phyloP scores from a whole-genome alignment of 2,797 vertebrate species.

The Phrynocephalus forsythii region DNA sequence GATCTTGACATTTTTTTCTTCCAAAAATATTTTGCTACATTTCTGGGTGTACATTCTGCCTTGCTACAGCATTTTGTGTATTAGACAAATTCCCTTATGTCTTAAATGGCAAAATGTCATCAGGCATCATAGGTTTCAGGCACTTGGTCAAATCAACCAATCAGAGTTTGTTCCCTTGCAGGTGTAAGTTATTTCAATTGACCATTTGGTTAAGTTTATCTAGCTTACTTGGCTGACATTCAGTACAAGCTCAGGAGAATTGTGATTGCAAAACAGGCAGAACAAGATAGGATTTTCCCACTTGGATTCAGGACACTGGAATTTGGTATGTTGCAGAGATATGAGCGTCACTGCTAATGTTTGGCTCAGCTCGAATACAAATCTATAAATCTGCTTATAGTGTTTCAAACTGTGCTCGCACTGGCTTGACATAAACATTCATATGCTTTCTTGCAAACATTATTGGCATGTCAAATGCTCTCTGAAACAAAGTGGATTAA shows the following conservation, averaged over 20 bases:
- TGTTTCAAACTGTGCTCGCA: slow-evolving; percentile 14
- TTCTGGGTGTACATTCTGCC: not conserved
- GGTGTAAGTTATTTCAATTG: slow-evolving; percentile 29
- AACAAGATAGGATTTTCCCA: slow-evolving; percentile 23
- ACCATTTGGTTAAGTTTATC: slow-evolving; percentile 22
- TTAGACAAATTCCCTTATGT: not conserved
- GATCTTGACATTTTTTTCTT: not conserved
- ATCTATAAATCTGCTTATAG: slow-evolving; percentile 21
- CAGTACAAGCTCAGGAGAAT: slow-evolving; percentile 14
- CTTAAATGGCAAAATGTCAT: not conserved
- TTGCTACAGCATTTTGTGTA: not conserved
- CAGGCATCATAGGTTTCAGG: not conserved
- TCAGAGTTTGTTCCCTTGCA: slow-evolving; percentile 1
- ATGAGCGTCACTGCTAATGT: slow-evolving; percentile 25
- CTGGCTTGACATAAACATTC: slow-evolving; percentile 18
- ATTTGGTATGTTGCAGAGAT: not conserved
- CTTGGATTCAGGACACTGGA: slow-evolving; percentile 24
- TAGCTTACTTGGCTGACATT: slow-evolving; percentile 16
- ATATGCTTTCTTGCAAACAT: slow-evolving; percentile 14
- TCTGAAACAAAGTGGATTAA: slow-evolving; percentile 11
- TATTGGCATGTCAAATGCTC: not conserved
- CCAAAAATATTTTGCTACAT: not conserved
- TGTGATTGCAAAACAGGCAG: slow-evolving; percentile 10
- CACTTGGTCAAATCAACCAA: slow-evolving; percentile 16
- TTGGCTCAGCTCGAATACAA: slow-evolving; percentile 33